Base-by-base conservation (phyloP, 35 echinoderm and acorn worm species). In the Apostichopus californicus region DNA sequence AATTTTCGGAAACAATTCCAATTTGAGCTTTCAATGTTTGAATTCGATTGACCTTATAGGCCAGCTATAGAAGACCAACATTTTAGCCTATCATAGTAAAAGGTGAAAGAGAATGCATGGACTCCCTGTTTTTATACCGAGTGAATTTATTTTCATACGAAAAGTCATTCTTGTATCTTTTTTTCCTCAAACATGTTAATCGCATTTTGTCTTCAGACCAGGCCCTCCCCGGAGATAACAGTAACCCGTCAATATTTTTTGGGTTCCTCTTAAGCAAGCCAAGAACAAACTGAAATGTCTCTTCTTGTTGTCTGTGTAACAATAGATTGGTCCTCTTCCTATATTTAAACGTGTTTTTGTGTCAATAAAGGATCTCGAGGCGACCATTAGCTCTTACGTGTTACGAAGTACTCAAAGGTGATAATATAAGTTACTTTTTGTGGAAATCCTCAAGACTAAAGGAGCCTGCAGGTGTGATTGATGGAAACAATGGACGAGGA, bases 381-480 rank as follows among this genome's bases (percentile, higher is more conserved):
- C 64, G 64, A 68, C 64, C 64, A 68, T 68, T 68, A 68, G 64
- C 64, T 68, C 64, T 68, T 68, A 68, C 64, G 64, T 68, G 64
- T 68, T 68, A 68, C 64, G 64, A 68, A 68, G 18, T 14, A 68
- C 64, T 68, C 11, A 46, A 46, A 14, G 11, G 64, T 18, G 64
- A 14, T 68, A 68, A 68, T 18, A 68, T 68, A 18, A 14, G 18
- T 68, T 68, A 68, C 64, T 68, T 68, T 68, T 68, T 11, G 34
- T 46, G 18, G 64, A 10, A 68, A 68, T 68, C 18, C 64, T 68
- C 4, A 68, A 18, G 64, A 68, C 2, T 11, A 11, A 9, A 18
- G 3, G 6, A 68, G 7, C 3, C 18, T 68, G 64, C 64, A 68
- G 64, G 64, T 68, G 64, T 68, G 64, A 68, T 14, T 68, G 11